phyloP scores from a whole-genome alignment of 2,797 vertebrate genomes.

The Sebastes hubbsi region DNA sequence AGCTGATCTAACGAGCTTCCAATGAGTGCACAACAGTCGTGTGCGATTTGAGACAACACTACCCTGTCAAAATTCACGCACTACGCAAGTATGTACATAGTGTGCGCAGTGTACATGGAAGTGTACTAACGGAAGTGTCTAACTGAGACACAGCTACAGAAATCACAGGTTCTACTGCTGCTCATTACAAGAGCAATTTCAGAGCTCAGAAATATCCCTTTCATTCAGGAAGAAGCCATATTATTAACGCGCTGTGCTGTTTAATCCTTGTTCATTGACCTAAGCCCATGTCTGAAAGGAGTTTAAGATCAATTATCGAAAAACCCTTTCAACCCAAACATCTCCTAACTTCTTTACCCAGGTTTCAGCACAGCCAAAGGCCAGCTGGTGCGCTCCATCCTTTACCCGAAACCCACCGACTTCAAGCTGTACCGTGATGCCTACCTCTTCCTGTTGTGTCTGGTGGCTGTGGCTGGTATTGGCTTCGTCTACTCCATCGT shows the following conservation, averaged over 20 bases:
- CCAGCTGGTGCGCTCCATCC: conserved; percentile 95
- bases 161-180: background rate
- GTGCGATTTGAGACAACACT: too few species aligned
- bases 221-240: background rate
- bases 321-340: background rate
- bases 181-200: background rate
- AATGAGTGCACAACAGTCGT: too few species aligned
- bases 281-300: background rate
- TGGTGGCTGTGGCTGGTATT: conserved; percentile 92
- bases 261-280: background rate
- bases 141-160: background rate
- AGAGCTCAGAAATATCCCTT: background rate
- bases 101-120: too few species aligned
- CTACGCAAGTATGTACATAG: too few species aligned
- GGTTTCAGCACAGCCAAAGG: conserved; percentile 98
- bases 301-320: background rate
- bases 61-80: too few species aligned
- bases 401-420: conserved; percentile 98
- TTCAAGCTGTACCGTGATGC: conserved; percentile 98
- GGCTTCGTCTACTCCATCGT: conserved; percentile 95
- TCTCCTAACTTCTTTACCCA: conserved; percentile 50
- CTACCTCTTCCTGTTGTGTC: conserved; percentile 94
- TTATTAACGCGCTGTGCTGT: background rate
- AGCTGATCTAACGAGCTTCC: too few species aligned
- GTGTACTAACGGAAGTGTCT: too few species aligned